phyloP scores from a whole-genome alignment of 2,797 vertebrate genomes.

The Gymnoscopelus microlampas region DNA sequence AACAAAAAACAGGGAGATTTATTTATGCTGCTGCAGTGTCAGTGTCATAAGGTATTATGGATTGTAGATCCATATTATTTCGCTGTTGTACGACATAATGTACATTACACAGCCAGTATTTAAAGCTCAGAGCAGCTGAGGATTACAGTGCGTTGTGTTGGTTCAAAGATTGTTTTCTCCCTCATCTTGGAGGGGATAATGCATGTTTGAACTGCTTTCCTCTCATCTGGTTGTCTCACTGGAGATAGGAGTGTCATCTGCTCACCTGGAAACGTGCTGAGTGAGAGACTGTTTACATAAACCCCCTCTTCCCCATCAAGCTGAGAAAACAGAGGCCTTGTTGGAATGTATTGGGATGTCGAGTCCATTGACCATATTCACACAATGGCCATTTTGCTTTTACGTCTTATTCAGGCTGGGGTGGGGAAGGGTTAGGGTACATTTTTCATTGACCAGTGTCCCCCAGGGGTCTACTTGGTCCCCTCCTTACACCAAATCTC shows the following conservation, averaged over 20 bases:
- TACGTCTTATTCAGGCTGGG: no score
- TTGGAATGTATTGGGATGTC: background rate
- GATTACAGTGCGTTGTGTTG: background rate
- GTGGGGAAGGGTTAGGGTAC: no score
- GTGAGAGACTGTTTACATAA: background rate
- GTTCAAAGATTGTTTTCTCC: background rate
- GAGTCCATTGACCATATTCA: background rate
- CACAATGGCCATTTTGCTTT: no score
- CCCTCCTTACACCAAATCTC: background rate
- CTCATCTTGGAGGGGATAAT: background rate
- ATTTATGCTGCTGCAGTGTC: no score
- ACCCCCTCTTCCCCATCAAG: background rate
- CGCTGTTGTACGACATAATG: no score
- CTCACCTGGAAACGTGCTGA: conserved; percentile 6
- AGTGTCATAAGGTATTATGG: no score
- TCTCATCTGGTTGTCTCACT: background rate
- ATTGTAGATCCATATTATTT: no score
- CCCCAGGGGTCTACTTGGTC: no score
- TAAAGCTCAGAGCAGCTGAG: background rate
- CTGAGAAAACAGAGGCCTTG: background rate
- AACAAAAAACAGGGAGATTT: background rate
- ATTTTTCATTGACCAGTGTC: no score
- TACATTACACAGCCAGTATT: background rate
- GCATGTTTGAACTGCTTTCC: background rate
- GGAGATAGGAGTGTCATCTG: background rate